Conservation (phyloP, 2,888 invertebrate genomes). For the Troides aeacus region DNA sequence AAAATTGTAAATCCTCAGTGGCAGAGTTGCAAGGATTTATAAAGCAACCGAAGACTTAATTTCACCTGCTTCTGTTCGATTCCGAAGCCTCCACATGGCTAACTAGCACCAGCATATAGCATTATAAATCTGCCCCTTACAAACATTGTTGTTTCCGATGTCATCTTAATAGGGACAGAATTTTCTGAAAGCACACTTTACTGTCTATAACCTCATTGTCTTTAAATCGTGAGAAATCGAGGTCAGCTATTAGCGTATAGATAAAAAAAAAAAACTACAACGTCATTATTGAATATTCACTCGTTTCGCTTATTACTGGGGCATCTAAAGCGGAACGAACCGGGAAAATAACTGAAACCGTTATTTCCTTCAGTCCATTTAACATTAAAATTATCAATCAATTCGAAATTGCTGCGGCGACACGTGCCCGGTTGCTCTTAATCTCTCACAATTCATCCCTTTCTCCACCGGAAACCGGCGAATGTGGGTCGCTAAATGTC, state of each 20-base stretch:
- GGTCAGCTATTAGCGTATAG: background rate
- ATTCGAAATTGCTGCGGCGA: slow-evolving; percentile 17
- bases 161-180: too few relatives aligned
- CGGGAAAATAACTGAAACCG: slow-evolving; percentile 11
- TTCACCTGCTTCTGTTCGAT: too few relatives aligned
- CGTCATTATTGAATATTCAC: background rate
- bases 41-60: too few relatives aligned
- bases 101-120: too few relatives aligned
- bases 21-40: too few relatives aligned
- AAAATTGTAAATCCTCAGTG: too few relatives aligned
- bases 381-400: slow-evolving; percentile 29
- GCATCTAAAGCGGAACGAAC: slow-evolving; percentile 12
- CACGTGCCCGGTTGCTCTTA: slow-evolving; percentile 25
- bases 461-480: slow-evolving; percentile 19
- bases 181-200: background rate
- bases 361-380: slow-evolving; percentile 18
- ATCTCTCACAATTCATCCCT: slow-evolving; percentile 27
- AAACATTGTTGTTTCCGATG: background rate
- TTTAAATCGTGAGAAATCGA: background rate
- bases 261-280: background rate
- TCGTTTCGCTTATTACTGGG: background rate
- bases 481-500: slow-evolving; percentile 29
- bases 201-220: background rate
- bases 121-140: background rate
- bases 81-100: too few relatives aligned